Evolutionary conservation across 1,140 invertebrate genomes (phyloP).

Genomic region (Conus betulinus): DNA sequence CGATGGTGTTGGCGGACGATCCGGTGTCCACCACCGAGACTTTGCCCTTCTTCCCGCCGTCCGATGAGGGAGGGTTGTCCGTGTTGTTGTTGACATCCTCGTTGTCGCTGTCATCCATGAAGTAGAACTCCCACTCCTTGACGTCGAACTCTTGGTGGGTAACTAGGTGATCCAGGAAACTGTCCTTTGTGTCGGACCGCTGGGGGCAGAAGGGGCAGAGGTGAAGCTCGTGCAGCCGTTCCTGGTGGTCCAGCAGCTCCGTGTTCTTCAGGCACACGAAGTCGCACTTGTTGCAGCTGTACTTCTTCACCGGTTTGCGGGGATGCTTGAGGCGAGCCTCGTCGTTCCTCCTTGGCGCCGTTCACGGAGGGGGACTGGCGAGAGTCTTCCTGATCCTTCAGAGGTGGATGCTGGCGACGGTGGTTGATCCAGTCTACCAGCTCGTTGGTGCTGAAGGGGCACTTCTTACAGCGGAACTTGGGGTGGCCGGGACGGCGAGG

Average conservation of each 20-base stretch:
- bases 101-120: slow-evolving; percentile 43
- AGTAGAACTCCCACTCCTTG: slow-evolving; percentile 58
- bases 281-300: slow-evolving; percentile 62
- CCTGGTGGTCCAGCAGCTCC: slow-evolving; percentile 61
- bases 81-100: slow-evolving; percentile 30
- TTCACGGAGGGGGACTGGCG: slow-evolving; percentile 33
- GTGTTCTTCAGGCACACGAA: slow-evolving; percentile 64
- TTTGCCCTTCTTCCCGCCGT: neutral
- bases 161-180: slow-evolving; percentile 63
- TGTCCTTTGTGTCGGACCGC: slow-evolving; percentile 59
- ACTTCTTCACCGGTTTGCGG: slow-evolving; percentile 65
- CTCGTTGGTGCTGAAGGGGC: slow-evolving; percentile 62
- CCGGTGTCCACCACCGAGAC: neutral
- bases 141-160: slow-evolving; percentile 66
- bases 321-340: slow-evolving; percentile 61
- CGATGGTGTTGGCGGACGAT: slow-evolving; percentile 14
- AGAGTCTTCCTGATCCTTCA: slow-evolving; percentile 14
- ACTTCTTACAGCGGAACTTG: slow-evolving; percentile 68
- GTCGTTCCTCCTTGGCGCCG: slow-evolving; percentile 31
- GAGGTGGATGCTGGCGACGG: slow-evolving; percentile 56
- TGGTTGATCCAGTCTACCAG: slow-evolving; percentile 69
- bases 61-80: neutral
- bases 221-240: slow-evolving; percentile 47
- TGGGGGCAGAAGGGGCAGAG: slow-evolving; percentile 65
- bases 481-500: slow-evolving; percentile 40